Base-by-base conservation (phyloP, 2,797 vertebrate species). In the Threskiornis aethiopicus region DNA sequence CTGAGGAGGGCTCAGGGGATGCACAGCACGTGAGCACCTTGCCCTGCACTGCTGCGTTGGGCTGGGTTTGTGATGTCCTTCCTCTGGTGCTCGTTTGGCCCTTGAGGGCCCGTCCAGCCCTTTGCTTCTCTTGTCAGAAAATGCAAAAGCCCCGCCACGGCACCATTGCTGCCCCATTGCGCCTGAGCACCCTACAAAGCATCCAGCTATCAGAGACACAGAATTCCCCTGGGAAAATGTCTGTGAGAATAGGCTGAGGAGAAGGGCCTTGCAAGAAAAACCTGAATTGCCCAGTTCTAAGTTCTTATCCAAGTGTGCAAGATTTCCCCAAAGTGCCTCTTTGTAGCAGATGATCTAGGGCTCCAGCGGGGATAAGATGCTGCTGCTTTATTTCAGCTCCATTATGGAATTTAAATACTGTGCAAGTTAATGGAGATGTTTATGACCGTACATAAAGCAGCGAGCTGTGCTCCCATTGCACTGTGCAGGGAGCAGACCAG, bases 381-480 rank as follows among this genome's bases (percentile, higher is more conserved):
- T 65, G 84, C 77, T 70, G 64, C 64, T 90, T 77, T 77, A 54
- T 84, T 84, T 69, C 90, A 77, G 64, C 37, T 44, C 77, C 55
- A 7, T 37, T 57, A 35, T 13, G 59, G 72, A 80, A 92, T 84
- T 91, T 81, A 69, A 84, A n/a, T 41, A 4, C 72, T 41, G 67
- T 19, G 69, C 67, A 65, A 52, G 55, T 66, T 61, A 70, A 91
- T 70, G 77, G 87, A 17, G 54, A 55, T 26, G n/a, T 76, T 90
- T 67, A 33, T 21, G 49, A 20, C 46, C 35, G 51, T 35, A 33
- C 57, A 28, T 10, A 25, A 51, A 71, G 39, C 57, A 26, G 47
- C 0, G 13, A 42, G 55, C 49, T 51, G 44, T 6, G 69, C 54
- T 91, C 42, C 58, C 4, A 0, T 10, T 2, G 3, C 0, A 1